Conservation (phyloP, 2,888 invertebrate genomes). For the Branchellion lobata region DNA sequence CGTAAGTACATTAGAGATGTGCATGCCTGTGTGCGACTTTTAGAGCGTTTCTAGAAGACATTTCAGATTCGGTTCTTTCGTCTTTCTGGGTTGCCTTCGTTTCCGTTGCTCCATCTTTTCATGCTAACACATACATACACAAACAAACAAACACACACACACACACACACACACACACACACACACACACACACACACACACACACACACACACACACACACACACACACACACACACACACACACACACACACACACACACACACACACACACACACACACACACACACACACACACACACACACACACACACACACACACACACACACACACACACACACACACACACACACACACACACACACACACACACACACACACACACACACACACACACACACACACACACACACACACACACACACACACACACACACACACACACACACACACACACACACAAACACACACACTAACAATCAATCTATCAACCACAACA, state of each 20-base stretch:
- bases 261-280: slow-evolving; percentile 17
- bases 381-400: slow-evolving; percentile 42
- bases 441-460: slow-evolving; percentile 41
- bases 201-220: slow-evolving; percentile 13
- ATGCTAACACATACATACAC: no score
- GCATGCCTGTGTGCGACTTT: no score
- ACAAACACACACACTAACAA: slow-evolving; percentile 38
- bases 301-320: slow-evolving; percentile 40
- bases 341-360: slow-evolving; percentile 38
- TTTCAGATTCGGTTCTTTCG: no score
- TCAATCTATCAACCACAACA: not conserved
- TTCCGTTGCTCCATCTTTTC: no score
- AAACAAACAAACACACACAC: no score
- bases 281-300: slow-evolving; percentile 39
- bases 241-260: not conserved
- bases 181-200: no score
- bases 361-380: slow-evolving; percentile 38
- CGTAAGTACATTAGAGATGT: no score
- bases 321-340: slow-evolving; percentile 41
- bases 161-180: no score
- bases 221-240: slow-evolving; percentile 12
- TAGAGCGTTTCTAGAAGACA: no score
- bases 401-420: slow-evolving; percentile 39
- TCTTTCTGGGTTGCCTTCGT: no score
- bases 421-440: slow-evolving; percentile 39